Conservation (phyloP, 2,113 vertebrate species). For the Gasterosteus aculeatus region DNA sequence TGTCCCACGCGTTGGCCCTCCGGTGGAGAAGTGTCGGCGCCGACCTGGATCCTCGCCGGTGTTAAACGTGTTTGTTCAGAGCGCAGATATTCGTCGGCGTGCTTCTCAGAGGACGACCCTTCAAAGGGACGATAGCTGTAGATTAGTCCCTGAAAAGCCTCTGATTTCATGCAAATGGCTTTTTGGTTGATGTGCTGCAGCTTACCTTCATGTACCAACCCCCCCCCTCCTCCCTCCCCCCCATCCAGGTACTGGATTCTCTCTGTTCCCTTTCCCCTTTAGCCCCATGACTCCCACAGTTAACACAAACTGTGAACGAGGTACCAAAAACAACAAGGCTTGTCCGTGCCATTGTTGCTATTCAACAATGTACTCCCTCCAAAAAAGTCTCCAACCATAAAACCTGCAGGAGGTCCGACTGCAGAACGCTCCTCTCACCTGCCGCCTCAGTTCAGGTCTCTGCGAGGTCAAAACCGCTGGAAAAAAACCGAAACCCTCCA, state of each 20-base stretch:
- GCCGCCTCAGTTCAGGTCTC: constrained; percentile 37
- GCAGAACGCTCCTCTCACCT: constrained; percentile 59
- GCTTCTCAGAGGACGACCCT: constrained; percentile 62
- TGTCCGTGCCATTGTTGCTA: constrained; percentile 87
- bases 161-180: constrained; percentile 51
- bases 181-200: constrained; percentile 76
- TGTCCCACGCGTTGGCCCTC: constrained; percentile 67
- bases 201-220: constrained; percentile 84
- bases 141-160: constrained; percentile 68
- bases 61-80: constrained; percentile 43
- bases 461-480: neutral
- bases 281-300: constrained; percentile 88
- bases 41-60: constrained; percentile 30
- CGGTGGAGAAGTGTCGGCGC: constrained; percentile 22
- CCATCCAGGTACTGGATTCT: constrained; percentile 85
- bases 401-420: constrained; percentile 35
- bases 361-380: constrained; percentile 88
- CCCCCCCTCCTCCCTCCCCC: constrained; percentile 54
- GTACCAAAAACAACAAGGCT: constrained; percentile 85
- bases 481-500: neutral
- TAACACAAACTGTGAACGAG: constrained; percentile 91
- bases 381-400: neutral
- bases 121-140: neutral
- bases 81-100: constrained; percentile 44
- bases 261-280: constrained; percentile 89